These are phyloP conservation scores for Chionomys nivalis DNA, from an alignment of 2,113 vertebrate species.

Conservation along the genomic window DNA sequence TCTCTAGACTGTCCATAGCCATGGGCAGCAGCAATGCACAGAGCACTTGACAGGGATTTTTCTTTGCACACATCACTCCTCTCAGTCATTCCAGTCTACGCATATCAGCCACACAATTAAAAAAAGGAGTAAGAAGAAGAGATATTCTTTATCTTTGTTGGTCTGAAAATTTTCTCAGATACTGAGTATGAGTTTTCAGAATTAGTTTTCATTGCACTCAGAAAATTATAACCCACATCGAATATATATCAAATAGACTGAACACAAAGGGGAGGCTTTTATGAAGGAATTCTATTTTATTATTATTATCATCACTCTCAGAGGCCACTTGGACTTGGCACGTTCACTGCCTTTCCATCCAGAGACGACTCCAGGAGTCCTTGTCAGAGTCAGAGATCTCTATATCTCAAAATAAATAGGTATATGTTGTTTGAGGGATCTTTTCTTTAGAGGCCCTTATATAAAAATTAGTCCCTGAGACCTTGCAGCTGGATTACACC, in stretches of 20 bases:
- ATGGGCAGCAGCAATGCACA: constrained; percentile 71
- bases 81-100: constrained; percentile 64
- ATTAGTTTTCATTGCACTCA: constrained; percentile 80
- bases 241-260: constrained; percentile 75
- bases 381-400: constrained; percentile 64
- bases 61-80: constrained; percentile 58
- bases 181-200: constrained; percentile 76
- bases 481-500: constrained; percentile 7
- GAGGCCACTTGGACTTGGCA: constrained; percentile 70
- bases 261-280: constrained; percentile 72
- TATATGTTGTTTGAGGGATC: constrained; percentile 53
- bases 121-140: constrained; percentile 43
- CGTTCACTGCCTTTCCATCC: constrained; percentile 6
- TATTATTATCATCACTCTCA: constrained; percentile 63
- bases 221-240: constrained; percentile 73
- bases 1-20: constrained; percentile 73
- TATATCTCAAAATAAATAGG: constrained; percentile 69
- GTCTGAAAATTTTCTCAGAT: constrained; percentile 74
- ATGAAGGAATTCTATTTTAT: constrained; percentile 74
- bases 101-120: constrained; percentile 77
- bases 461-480: constrained; percentile 25
- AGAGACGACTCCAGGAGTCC: constrained; percentile 32
- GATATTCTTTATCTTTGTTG: constrained; percentile 58
- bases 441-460: not conserved
- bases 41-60: constrained; percentile 75